Conservation (phyloP, 2,797 vertebrate species). For the Paedocypris micromegethes region DNA sequence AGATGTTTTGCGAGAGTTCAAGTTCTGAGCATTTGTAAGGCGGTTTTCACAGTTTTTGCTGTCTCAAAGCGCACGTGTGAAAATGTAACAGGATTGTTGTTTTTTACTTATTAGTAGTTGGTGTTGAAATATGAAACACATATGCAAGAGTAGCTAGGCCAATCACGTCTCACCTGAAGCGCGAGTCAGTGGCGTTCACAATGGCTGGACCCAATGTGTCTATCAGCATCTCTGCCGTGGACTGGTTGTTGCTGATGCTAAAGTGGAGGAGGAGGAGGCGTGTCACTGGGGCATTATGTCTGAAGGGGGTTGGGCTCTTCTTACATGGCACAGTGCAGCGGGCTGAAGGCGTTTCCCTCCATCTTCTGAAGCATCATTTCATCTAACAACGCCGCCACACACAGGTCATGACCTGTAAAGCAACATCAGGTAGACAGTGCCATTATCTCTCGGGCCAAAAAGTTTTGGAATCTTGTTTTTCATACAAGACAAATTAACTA, state of each 20-base stretch:
- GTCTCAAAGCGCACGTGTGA: too few relatives aligned
- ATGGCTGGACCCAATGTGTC: slow-evolving; percentile 79
- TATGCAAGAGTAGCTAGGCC: too few relatives aligned
- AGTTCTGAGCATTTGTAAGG: not conserved
- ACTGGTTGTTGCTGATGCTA: slow-evolving; percentile 93
- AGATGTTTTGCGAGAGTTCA: too few relatives aligned
- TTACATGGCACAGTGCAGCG: slow-evolving; percentile 98
- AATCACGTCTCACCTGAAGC: slow-evolving; percentile 79
- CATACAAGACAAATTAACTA: too few relatives aligned
- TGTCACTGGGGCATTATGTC: too few relatives aligned
- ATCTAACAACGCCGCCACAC: slow-evolving; percentile 89
- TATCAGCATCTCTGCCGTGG: slow-evolving; percentile 91
- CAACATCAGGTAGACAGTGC: not conserved
- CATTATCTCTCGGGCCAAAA: too few relatives aligned
- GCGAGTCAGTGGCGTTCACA: slow-evolving; percentile 82
- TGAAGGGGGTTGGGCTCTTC: slow-evolving; percentile 45
- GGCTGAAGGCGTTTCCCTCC: slow-evolving; percentile 91
- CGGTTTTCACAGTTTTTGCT: too few relatives aligned
- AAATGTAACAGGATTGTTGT: too few relatives aligned
- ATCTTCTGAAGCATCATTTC: slow-evolving; percentile 83
- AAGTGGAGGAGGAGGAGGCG: slow-evolving; percentile 38
- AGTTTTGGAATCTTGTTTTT: too few relatives aligned
- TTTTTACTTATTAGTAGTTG: too few relatives aligned
- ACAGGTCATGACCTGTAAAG: slow-evolving; percentile 83
- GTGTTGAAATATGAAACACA: too few relatives aligned